Evolutionary conservation across 2,113 vertebrate genomes (phyloP).

Genomic region (Lichenostomus cassidix): DNA sequence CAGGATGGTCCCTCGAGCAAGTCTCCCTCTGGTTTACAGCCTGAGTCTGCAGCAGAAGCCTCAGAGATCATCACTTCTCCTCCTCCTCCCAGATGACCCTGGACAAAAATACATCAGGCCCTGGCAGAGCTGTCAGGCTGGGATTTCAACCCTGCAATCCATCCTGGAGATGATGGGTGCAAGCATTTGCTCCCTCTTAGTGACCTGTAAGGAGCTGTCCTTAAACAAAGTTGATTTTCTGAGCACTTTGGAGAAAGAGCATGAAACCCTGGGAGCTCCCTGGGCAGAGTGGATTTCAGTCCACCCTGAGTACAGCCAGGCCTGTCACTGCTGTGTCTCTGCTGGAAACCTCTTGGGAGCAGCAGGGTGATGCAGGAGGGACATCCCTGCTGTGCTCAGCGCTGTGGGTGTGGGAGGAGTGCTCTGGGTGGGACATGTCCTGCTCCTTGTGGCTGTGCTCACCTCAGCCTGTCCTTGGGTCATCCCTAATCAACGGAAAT

Average conservation of each 20-base stretch:
- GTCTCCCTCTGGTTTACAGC: accelerated
- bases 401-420: neutral
- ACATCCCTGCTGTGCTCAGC: neutral
- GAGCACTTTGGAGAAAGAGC: accelerated
- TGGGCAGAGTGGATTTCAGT: neutral
- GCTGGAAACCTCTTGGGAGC: neutral
- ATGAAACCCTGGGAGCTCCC: neutral
- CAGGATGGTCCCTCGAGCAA: accelerated
- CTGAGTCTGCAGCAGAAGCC: neutral
- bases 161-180: neutral
- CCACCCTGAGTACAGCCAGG: neutral
- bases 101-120: neutral
- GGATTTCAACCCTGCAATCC: neutral
- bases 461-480: neutral
- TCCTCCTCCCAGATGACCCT: neutral
- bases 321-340: neutral
- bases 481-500: neutral
- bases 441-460: neutral
- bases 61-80: neutral
- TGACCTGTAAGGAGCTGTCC: neutral
- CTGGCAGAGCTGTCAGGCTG: neutral
- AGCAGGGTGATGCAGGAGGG: neutral
- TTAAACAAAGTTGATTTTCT: neutral
- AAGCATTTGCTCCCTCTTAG: neutral
- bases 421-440: neutral